phyloP scores from a whole-genome alignment of 2,797 vertebrate genomes.

The Dryobates pubescens region DNA sequence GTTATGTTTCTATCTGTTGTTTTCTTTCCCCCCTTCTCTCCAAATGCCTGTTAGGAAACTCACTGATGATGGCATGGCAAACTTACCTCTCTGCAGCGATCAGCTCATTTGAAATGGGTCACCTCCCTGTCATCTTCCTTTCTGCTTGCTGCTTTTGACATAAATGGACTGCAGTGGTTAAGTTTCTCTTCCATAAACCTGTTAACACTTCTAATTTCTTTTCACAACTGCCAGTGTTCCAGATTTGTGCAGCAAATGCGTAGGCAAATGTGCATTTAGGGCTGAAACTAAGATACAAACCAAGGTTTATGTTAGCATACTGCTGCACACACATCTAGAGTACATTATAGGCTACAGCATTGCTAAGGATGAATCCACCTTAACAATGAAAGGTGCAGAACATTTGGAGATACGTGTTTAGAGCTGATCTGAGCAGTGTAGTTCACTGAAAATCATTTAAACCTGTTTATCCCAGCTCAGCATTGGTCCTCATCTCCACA shows the following conservation, averaged over 20 bases:
- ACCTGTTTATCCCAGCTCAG: neutral
- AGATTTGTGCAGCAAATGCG: slow-evolving; percentile 29
- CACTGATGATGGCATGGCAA: neutral
- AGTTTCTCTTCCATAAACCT: neutral
- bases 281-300: neutral
- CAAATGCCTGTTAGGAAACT: neutral
- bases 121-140: neutral
- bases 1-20: neutral
- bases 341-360: neutral
- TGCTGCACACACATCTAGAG: neutral
- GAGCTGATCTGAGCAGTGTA: neutral
- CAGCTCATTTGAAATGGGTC: neutral
- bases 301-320: neutral
- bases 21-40: neutral
- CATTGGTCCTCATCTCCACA: neutral
- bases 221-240: slow-evolving; percentile 36
- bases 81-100: neutral
- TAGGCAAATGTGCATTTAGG: neutral
- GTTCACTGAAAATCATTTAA: neutral
- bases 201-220: slow-evolving; percentile 39
- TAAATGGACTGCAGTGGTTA: neutral
- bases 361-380: neutral
- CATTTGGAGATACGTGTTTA: neutral
- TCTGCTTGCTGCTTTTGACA: neutral
- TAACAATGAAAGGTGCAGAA: neutral